Conservation (phyloP, 2,888 invertebrate genomes). For the Phortica okadai region DNA sequence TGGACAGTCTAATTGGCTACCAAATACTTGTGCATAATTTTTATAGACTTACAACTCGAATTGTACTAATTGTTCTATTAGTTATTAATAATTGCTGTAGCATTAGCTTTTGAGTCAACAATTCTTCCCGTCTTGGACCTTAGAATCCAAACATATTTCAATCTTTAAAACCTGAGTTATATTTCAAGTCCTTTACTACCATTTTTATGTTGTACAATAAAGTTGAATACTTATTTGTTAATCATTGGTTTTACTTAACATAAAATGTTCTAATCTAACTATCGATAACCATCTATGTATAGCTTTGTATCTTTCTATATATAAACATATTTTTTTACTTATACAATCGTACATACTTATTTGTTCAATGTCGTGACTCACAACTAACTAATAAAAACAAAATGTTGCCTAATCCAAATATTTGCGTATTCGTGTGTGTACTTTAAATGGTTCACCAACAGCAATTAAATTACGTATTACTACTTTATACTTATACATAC, state of each 20-base stretch:
- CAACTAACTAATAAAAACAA: not conserved
- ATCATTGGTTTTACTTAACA: not conserved
- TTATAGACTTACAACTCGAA: no score
- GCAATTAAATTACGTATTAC: not conserved
- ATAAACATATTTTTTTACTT: not conserved
- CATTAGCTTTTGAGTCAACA: no score
- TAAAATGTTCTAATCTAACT: not conserved
- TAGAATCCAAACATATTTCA: no score
- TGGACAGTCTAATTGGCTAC: no score
- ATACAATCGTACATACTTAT: conserved; percentile 16
- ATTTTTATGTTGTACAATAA: no score
- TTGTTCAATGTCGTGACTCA: conserved; percentile 25
- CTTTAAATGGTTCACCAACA: conserved; percentile 25
- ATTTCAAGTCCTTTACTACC: no score
- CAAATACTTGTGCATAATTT: no score
- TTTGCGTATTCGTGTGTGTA: conserved; percentile 1
- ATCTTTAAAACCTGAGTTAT: no score
- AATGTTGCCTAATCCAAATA: not conserved
- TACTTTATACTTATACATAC: not conserved
- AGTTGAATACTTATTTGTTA: no score
- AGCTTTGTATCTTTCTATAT: not conserved
- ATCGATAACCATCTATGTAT: not conserved
- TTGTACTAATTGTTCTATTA: no score
- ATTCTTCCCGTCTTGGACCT: no score
- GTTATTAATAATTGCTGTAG: no score